Percentiles rank a stretch among this genome's conserved stretches.
Evolutionary conservation across 2,113 vertebrate genomes (phyloP).

Genomic region (Leiothrix lutea): DNA sequence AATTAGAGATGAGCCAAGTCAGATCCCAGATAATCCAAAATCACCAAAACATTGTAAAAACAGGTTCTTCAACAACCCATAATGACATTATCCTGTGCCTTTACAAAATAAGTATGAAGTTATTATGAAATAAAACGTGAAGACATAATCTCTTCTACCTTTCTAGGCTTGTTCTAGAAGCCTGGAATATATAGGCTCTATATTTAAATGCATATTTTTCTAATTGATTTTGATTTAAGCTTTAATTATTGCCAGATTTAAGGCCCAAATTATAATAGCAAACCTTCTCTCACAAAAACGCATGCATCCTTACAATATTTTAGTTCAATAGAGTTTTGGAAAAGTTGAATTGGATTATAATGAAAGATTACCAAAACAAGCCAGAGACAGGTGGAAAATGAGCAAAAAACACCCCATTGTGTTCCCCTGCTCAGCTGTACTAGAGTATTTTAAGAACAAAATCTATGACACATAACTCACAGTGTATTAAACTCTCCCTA

Average conservation of each 20-base stretch:
- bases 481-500: neutral
- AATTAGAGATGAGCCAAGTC: neutral
- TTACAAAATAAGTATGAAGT: neutral
- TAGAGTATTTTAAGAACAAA: neutral
- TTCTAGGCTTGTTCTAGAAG: neutral
- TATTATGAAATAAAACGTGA: neutral
- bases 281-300: neutral
- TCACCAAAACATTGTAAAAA: neutral
- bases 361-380: neutral
- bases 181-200: neutral
- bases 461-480: neutral
- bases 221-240: neutral
- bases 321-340: neutral
- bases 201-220: neutral
- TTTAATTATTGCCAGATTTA: neutral
- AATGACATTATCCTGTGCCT: neutral
- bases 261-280: neutral
- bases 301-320: neutral
- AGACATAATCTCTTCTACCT: neutral
- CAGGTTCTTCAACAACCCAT: neutral
- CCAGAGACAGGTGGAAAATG: neutral
- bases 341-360: neutral
- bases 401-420: accelerated
- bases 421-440: neutral
- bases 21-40: neutral